Evolutionary conservation across 2,797 vertebrate genomes (phyloP).

Genomic region (Protosalanx chinensis): DNA sequence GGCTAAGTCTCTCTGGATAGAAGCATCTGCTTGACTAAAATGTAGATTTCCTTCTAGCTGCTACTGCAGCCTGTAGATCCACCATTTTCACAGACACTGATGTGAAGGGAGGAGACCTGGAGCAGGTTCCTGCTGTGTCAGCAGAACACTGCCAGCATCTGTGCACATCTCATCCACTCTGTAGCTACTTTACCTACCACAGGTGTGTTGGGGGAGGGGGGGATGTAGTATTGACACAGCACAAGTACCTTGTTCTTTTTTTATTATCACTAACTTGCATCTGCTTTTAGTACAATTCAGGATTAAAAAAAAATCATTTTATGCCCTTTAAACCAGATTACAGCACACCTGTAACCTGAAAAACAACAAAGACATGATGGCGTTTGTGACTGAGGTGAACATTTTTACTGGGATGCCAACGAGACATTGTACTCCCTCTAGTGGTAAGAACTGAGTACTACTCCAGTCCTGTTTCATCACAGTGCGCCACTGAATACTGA

Average conservation of each 20-base stretch:
- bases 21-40: too few species aligned
- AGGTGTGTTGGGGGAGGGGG: too few species aligned
- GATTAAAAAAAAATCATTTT: too few species aligned
- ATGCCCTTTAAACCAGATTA: slow-evolving; percentile 21
- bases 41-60: neutral
- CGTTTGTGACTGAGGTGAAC: neutral
- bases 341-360: slow-evolving; percentile 48
- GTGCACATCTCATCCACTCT: slow-evolving; percentile 56
- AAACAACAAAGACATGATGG: slow-evolving; percentile 29
- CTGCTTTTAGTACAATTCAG: neutral
- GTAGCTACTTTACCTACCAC: slow-evolving; percentile 49
- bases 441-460: slow-evolving; percentile 31
- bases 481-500: too few species aligned
- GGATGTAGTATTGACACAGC: too few species aligned
- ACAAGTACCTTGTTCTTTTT: too few species aligned
- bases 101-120: slow-evolving; percentile 30
- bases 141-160: slow-evolving; percentile 56
- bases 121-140: slow-evolving; percentile 31
- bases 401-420: slow-evolving; percentile 52
- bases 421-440: slow-evolving; percentile 39
- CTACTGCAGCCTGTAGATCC: slow-evolving; percentile 29
- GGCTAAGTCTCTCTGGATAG: too few species aligned
- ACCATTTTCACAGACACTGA: slow-evolving; percentile 36
- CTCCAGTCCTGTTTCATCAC: too few species aligned
- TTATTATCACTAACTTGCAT: neutral